These are phyloP conservation scores for Delia radicum DNA, from an alignment of 1,140 invertebrate species.

Conservation along the genomic window DNA sequence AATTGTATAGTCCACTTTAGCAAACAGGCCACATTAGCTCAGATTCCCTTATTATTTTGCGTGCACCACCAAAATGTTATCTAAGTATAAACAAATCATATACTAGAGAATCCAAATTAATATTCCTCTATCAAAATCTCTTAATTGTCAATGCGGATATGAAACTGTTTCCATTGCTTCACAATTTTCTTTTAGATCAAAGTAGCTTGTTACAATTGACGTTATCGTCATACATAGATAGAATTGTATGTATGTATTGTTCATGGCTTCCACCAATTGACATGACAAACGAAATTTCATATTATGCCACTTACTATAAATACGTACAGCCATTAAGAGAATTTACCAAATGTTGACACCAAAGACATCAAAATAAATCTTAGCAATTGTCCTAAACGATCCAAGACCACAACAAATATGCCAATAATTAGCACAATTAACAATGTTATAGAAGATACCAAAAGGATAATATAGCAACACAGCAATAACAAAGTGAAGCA, in stretches of 20 bases:
- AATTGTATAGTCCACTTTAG: too few relatives aligned
- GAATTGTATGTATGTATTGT: not conserved
- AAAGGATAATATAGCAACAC: not conserved
- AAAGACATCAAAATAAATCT: conserved; percentile 23
- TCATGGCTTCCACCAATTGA: not conserved
- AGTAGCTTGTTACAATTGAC: not conserved
- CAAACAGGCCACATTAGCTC: too few relatives aligned
- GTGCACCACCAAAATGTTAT: too few relatives aligned
- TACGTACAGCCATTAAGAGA: conserved; percentile 2
- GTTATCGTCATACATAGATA: not conserved
- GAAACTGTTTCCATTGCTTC: too few relatives aligned
- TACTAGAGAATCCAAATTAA: too few relatives aligned
- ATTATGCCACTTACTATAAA: not conserved
- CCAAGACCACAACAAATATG: conserved; percentile 21
- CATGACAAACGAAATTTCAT: not conserved
- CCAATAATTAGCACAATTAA: conserved; percentile 23
- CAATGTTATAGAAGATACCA: not conserved
- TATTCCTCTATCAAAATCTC: too few relatives aligned
- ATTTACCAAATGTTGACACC: conserved; percentile 22
- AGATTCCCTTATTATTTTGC: too few relatives aligned
- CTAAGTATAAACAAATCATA: too few relatives aligned
- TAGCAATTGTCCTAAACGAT: conserved; percentile 22
- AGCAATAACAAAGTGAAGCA: not conserved
- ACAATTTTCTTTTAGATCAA: not conserved
- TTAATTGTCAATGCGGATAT: too few relatives aligned